Percentiles rank a stretch among this genome's conserved stretches.
These are phyloP conservation scores for Crossocerus cetratus DNA, from an alignment of 2,888 invertebrate genomes.

Conservation along the genomic window DNA sequence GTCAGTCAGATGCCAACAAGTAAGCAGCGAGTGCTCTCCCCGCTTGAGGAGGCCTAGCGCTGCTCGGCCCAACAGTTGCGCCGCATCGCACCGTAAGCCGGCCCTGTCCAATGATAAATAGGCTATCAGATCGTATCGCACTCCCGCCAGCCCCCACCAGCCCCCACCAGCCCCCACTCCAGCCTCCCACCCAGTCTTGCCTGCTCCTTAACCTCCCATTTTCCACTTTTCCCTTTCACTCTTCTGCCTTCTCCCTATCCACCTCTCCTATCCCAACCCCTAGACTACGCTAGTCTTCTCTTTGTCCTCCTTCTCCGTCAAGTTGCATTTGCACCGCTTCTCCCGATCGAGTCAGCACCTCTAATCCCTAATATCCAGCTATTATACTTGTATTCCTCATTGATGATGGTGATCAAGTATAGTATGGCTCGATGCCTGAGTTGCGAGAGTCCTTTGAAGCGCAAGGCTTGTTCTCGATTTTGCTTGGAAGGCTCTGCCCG, in stretches of 20 bases:
- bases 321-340: slow-evolving; percentile 16
- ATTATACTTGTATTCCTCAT: slow-evolving; percentile 31
- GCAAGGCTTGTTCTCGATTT: too few species aligned
- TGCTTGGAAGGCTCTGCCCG: too few species aligned
- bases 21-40: slow-evolving; percentile 22
- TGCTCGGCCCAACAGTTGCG: neutral
- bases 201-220: slow-evolving; percentile 15
- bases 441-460: too few species aligned
- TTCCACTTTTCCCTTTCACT: slow-evolving; percentile 7
- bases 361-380: slow-evolving; percentile 44
- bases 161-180: slow-evolving; percentile 5
- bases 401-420: slow-evolving; percentile 23
- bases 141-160: slow-evolving; percentile 39
- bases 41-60: slow-evolving; percentile 37
- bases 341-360: slow-evolving; percentile 45
- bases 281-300: neutral
- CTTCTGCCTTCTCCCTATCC: slow-evolving; percentile 1
- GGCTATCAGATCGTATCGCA: slow-evolving; percentile 60
- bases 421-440: too few species aligned
- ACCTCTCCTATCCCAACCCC: too few species aligned
- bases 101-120: slow-evolving; percentile 60
- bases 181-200: neutral
- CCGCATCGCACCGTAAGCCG: slow-evolving; percentile 41
- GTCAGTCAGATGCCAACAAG: slow-evolving; percentile 31
- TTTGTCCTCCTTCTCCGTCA: slow-evolving; percentile 13